Conservation (phyloP, 2,888 invertebrate genomes). For the Subacronicta megacephala region DNA sequence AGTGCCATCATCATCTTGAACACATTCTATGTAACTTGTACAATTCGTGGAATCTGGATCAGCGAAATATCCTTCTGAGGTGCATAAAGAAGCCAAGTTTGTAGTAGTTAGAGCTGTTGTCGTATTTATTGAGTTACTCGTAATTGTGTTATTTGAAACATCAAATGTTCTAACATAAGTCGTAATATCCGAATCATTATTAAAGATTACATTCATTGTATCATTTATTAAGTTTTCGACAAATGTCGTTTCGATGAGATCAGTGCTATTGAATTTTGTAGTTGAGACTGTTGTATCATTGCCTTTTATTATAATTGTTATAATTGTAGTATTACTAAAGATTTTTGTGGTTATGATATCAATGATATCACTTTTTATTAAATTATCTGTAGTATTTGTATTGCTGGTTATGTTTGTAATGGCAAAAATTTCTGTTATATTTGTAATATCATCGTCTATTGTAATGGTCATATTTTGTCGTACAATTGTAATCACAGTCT, state of each 20-base stretch:
- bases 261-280: constrained; percentile 47
- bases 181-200: constrained; percentile 31
- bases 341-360: constrained; percentile 35
- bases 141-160: constrained; percentile 31
- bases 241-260: constrained; percentile 43
- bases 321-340: constrained; percentile 42
- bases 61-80: not conserved
- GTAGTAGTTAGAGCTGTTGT: constrained; percentile 16
- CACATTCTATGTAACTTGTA: not conserved
- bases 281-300: constrained; percentile 34
- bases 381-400: constrained; percentile 34
- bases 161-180: constrained; percentile 15
- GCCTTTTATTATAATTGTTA: constrained; percentile 32
- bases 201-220: constrained; percentile 7
- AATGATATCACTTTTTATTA: constrained; percentile 24
- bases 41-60: constrained; percentile 2
- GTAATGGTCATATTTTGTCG: constrained; percentile 42
- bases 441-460: constrained; percentile 34
- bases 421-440: constrained; percentile 41
- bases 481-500: constrained; percentile 34
- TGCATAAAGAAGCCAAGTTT: not conserved
- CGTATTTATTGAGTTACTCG: constrained; percentile 29
- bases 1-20: not conserved
- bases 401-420: constrained; percentile 40
- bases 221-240: constrained; percentile 24